Conservation (phyloP, 2,888 invertebrate genomes). For the Acanthoscelides obtectus region DNA sequence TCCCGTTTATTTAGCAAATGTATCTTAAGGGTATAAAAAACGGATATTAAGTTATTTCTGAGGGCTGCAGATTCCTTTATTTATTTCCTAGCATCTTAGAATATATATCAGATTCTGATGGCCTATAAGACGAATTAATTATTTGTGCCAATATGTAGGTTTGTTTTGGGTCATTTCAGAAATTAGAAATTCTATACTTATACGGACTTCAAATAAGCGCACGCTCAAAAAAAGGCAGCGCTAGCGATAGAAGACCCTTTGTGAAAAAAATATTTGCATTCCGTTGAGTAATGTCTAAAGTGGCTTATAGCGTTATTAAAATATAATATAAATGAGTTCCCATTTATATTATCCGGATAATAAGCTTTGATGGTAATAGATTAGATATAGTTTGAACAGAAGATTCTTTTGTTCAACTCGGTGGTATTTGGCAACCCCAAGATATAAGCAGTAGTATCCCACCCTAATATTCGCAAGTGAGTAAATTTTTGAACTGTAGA, state of each 20-base stretch:
- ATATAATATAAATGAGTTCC: conserved; percentile 39
- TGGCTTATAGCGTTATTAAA: conserved; percentile 27
- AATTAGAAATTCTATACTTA: too few species aligned
- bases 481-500: too few species aligned
- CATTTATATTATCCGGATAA: conserved; percentile 38
- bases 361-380: conserved; percentile 37
- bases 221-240: neutral
- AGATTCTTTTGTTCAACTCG: conserved; percentile 23
- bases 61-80: too few species aligned
- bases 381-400: conserved; percentile 35
- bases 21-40: too few species aligned
- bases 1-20: too few species aligned
- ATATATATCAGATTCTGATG: too few species aligned
- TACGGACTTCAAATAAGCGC: too few species aligned
- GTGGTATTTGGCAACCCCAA: neutral
- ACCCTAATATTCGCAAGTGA: neutral
- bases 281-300: neutral
- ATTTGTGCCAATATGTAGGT: too few species aligned
- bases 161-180: too few species aligned
- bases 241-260: neutral
- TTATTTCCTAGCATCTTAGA: too few species aligned
- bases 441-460: neutral
- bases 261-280: conserved; percentile 5
- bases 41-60: too few species aligned
- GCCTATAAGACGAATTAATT: too few species aligned